Base-by-base conservation (phyloP, 2,113 vertebrate genomes). In the Propithecus coquereli region DNA sequence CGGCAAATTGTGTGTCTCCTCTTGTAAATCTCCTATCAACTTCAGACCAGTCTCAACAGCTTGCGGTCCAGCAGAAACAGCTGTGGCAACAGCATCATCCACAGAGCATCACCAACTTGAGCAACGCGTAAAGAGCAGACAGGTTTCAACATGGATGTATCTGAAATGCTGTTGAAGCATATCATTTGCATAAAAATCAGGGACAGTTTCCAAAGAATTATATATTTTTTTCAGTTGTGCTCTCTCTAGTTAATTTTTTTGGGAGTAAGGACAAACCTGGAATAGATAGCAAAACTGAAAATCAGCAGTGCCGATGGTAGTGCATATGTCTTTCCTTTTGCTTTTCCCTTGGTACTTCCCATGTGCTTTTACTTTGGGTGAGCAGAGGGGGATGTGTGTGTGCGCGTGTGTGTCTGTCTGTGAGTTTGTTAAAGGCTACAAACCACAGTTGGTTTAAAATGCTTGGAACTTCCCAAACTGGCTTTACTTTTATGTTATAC, bases 51-150 rank as follows among this genome's bases (percentile, higher is more conserved):
- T 99, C 99, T 30, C 99, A 99, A 73, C 99, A 99, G 99, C 99
- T 99, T 2, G 99, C 99, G 0, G 99, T 99, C 74, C 99, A 99
- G 92, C 99, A 99, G 98, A 99, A 99, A 92, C 99, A 99, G 98
- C 99, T 99, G 68, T 99, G 99, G 99, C 99, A 99, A 97, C 99
- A 99, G 98, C 99, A 99, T 54, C 99, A 99, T 98, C 99, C 99
- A 0, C 99, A 99, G 97, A 99, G 99, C 98, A 99, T 99, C 98
- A 99, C 99, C 97, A 99, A 99, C 86, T 97, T 98, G 20, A 98
- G 98, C 99, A 99, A 98, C 50, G 99, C 99, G 1, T 99, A 68
- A 97, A 96, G 97, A 95, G 94, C 96, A 93, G 93, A 83, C 97
- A 98, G 97, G 98, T 97, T 93, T 97, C 98, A 96, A 97, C 95